These are phyloP conservation scores for Porites rus DNA, from an alignment of 92 coral and sea anemone species.

Conservation along the genomic window DNA sequence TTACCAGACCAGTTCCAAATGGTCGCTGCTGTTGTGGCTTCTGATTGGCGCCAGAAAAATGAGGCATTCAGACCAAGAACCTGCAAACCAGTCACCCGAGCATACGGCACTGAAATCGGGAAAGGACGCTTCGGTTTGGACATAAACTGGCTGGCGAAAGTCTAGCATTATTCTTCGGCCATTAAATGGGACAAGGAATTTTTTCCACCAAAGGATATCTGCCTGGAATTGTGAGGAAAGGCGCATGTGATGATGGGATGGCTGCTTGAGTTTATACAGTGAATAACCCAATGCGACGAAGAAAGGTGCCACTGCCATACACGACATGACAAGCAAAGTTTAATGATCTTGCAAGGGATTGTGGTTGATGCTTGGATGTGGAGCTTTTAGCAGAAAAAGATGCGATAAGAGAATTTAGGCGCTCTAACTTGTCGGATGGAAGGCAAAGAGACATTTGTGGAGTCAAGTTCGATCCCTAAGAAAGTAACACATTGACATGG, in stretches of 20 bases:
- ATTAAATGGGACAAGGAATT: constrained; percentile 36
- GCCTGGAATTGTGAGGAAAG: constrained; percentile 14
- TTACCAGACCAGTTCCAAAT: too few relatives aligned
- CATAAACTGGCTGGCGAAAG: constrained; percentile 24
- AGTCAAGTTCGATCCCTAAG: constrained; percentile 20
- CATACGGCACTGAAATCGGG: neutral
- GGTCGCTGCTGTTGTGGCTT: too few relatives aligned
- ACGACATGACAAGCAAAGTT: constrained; percentile 22
- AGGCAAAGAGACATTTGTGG: constrained; percentile 1
- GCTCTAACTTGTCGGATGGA: constrained; percentile 12
- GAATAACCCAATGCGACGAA: constrained; percentile 15
- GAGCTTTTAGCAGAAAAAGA: neutral
- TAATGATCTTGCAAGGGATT: constrained; percentile 13
- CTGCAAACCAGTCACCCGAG: constrained; percentile 22
- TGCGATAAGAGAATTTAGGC: neutral
- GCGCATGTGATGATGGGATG: constrained; percentile 19
- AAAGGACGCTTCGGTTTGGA: constrained; percentile 25
- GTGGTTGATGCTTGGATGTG: constrained; percentile 20
- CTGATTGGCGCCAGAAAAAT: too few relatives aligned
- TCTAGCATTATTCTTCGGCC: constrained; percentile 37
- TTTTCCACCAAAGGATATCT: constrained; percentile 26
- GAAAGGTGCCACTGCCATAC: constrained; percentile 16
- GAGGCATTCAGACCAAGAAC: neutral
- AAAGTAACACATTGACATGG: neutral
- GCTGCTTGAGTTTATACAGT: constrained; percentile 19